phyloP scores from a whole-genome alignment of 2,888 invertebrate genomes.

The Griposia aprilina region DNA sequence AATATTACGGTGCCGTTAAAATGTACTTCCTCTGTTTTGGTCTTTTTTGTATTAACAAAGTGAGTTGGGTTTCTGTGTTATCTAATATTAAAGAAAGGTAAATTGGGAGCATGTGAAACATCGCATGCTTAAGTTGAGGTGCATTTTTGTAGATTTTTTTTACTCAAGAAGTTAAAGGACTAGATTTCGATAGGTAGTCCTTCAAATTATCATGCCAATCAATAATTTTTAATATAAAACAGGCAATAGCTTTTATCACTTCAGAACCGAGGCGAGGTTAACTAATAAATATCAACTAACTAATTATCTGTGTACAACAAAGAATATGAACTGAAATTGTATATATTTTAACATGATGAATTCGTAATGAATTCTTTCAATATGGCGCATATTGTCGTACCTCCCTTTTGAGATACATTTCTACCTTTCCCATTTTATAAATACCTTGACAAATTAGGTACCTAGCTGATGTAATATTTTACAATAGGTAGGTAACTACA shows the following conservation, averaged over 20 bases:
- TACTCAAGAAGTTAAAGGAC: too few relatives aligned
- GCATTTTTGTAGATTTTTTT: not conserved
- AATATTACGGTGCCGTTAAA: constrained; percentile 49
- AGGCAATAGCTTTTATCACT: not conserved
- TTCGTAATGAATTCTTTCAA: constrained; percentile 17
- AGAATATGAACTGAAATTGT: not conserved
- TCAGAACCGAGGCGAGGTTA: too few relatives aligned
- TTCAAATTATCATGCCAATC: not conserved
- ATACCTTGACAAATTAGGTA: constrained; percentile 27
- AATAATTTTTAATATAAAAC: not conserved
- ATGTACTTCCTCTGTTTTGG: constrained; percentile 30
- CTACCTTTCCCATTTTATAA: constrained; percentile 16
- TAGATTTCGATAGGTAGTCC: not conserved
- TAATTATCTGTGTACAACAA: not conserved
- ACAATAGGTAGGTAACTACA: not conserved
- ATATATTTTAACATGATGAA: not conserved
- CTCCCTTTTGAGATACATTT: constrained; percentile 5
- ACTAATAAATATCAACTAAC: not conserved
- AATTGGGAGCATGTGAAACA: not conserved
- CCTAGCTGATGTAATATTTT: constrained; percentile 1
- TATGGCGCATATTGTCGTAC: constrained; percentile 8
- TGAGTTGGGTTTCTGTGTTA: not conserved
- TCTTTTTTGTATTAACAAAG: constrained; percentile 1
- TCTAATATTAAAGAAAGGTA: not conserved
- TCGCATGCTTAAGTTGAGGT: too few relatives aligned